These are phyloP conservation scores for Metallyticus violacea DNA, from an alignment of 2,888 invertebrate species.

Conservation along the genomic window DNA sequence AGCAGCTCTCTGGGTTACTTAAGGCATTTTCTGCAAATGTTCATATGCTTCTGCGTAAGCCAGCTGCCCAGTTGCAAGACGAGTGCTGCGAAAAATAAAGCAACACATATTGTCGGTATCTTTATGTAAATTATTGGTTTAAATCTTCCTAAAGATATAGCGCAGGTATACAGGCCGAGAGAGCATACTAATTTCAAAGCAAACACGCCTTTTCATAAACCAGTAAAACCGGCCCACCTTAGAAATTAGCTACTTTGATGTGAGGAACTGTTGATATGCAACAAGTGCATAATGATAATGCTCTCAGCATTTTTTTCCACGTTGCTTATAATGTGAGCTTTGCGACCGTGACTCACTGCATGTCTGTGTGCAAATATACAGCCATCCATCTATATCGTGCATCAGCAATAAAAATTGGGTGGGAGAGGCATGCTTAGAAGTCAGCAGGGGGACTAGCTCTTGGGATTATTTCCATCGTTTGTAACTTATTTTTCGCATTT, in stretches of 20 bases:
- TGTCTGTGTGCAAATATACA: not conserved
- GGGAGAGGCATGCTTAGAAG: not conserved
- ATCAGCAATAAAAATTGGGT: not conserved
- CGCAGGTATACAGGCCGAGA: not conserved
- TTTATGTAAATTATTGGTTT: not conserved
- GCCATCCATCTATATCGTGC: not conserved
- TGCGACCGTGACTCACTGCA: conserved; percentile 3
- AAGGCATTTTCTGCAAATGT: not conserved
- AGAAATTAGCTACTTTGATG: not conserved
- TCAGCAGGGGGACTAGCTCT: not conserved
- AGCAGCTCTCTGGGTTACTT: not conserved
- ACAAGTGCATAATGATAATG: not conserved
- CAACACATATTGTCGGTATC: not conserved
- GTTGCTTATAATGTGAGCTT: not conserved
- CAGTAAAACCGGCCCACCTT: not conserved
- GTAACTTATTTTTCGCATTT: not conserved
- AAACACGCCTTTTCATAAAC: not conserved
- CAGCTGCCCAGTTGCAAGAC: not conserved
- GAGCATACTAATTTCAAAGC: not conserved
- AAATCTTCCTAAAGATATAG: not conserved
- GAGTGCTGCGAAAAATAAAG: not conserved
- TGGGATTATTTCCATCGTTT: not conserved
- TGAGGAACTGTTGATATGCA: not conserved
- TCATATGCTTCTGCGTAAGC: not conserved
- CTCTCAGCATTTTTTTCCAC: not conserved